phyloP scores from a whole-genome alignment of 2,797 vertebrate genomes.

The Artibeus jamaicensis region DNA sequence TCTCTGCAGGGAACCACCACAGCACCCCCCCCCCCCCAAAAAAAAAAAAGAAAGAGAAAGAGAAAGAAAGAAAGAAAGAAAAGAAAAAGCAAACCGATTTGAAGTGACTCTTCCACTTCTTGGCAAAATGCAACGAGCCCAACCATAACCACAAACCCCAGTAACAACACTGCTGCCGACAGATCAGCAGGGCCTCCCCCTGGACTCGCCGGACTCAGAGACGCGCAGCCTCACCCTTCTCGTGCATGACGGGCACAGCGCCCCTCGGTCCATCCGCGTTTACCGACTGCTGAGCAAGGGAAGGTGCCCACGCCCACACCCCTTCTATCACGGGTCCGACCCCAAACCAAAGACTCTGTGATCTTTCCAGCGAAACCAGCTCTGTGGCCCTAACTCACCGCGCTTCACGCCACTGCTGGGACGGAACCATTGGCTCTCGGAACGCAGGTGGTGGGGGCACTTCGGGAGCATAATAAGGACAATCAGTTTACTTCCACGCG shows the following conservation, averaged over 20 bases:
- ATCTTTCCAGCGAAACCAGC: not conserved
- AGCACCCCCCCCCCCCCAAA: too few species aligned
- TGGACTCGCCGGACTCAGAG: not conserved
- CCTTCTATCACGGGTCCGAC: not conserved
- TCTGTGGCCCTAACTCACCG: not conserved
- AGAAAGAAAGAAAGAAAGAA: too few species aligned
- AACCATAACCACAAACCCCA: not conserved
- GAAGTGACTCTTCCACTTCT: not conserved
- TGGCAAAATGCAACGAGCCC: not conserved
- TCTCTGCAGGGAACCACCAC: not conserved
- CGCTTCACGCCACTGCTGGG: not conserved
- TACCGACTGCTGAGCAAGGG: not conserved
- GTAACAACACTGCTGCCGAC: not conserved
- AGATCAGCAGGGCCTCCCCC: not conserved
- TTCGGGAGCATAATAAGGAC: not conserved
- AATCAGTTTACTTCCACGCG: not conserved
- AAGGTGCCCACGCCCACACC: not conserved
- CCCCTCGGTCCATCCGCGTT: not conserved
- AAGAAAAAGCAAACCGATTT: not conserved
- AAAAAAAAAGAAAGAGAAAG: too few species aligned
- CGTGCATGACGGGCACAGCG: not conserved
- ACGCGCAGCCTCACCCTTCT: not conserved
- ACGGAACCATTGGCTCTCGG: not conserved
- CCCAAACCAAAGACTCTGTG: not conserved
- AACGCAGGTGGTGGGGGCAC: not conserved